Base-by-base conservation (phyloP, 2,888 invertebrate species). In the Lysandra coridon region DNA sequence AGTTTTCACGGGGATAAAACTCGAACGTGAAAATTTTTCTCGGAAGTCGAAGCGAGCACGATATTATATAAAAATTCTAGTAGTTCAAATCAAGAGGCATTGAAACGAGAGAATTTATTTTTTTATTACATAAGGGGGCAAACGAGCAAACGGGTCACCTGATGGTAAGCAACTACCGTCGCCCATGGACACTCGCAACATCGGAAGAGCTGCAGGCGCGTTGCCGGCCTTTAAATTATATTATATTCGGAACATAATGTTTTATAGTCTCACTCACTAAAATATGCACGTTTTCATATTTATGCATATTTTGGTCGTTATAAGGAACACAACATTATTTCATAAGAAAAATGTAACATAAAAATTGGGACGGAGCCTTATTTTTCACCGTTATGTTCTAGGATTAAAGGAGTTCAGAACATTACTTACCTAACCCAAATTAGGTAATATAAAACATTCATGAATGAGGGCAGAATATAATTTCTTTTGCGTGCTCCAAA, bases 51-150 rank as follows among this genome's bases (percentile, higher is more conserved):
- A 57, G 33, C 57, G 57, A 30, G 40, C 57, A 12, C 37, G 57
- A 60, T 62, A 37, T 78, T 62, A 78, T 62, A 78, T 40, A 62
- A 37, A 60, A 53, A 78, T 62, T 30, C 23, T 76, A 53, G 23
- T 10, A 23, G n/a, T 75, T 75, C 23, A 44, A n/a, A 37, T 60
- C 62, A 33, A 78, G 40, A 40, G 62, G 5, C 4, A 33, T 49
- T 57, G 69, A 69, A 69, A 33, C 12, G 30, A 69, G 69, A 69
- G 12, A 60, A 23, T 23, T 23, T 23, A 23, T 23, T 23, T 23
- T 23, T 23, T 23, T 23, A 23, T 23, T 23, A 23, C 23, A 23
- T 23, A 23, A 23, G 23, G 23, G 23, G 23, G 23, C 23, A 23
- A 23, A 23, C 23, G 23, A 23, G 23, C 23, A 23, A 23, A 23